Evolutionary conservation across 2,888 invertebrate genomes (phyloP), one percentile per base, ranked within the genome.

Genomic region (Dolichomitus sp.): DNA sequence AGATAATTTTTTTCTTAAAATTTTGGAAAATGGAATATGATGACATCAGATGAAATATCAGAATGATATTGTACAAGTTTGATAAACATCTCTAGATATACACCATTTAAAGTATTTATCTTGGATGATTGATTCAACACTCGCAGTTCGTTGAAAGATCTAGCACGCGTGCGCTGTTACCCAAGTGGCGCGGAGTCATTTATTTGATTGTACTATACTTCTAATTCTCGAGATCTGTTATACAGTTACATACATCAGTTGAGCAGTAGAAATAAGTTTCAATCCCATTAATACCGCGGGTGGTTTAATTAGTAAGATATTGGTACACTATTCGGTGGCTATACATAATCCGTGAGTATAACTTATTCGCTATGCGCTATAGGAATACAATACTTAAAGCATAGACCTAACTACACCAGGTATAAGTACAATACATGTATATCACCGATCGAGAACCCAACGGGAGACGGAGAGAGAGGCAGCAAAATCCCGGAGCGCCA

Each of bases 401-500:
- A 74, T 57, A 66, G 23, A 65, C 40, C 57, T 45, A 37, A 9
- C 19, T 40, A 59, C 17, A 27, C 59, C 14, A 59, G 37, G 68
- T 63, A 70, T 40, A 72, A 61, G 57, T 52, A 63, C 73, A 80
- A 80, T 59, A 73, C 74, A 66, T 77, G 74, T 54, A 65, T 61
- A 61, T 30, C 23, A 65, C 40, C 37, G 75, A 79, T 59, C 65
- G 65, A 68, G 63, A 68, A 50, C n/a, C 33, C n/a, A 33, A 33
- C 11, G 63, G 30, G 33, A 27, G 79, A 72, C 72, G 81, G 70
- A 78, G 69, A 81, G 65, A 61, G 50, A 70, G 68, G 42, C 33
- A 75, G 30, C 40, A 61, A 50, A 65, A 14, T 42, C 65, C 75
- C 48, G 68, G 79, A 81, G 76, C 85, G 83, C 83, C 79, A 83